phyloP scores from a whole-genome alignment of 1,140 invertebrate genomes.

The Diplogasteroides magnus region DNA sequence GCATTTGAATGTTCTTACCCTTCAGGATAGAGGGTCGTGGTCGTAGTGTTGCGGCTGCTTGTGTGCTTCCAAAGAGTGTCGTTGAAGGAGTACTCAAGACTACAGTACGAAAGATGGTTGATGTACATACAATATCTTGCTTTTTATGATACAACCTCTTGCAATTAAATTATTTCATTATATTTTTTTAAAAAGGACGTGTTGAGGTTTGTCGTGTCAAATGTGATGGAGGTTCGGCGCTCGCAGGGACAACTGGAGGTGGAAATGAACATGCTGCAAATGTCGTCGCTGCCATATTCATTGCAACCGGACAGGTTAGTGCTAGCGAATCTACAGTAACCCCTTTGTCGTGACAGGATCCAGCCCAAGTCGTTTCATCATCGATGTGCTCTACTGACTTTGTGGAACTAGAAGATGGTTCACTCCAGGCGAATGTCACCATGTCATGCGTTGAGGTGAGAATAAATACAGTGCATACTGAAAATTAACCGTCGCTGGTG shows the following conservation, averaged over 20 bases:
- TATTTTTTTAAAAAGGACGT: too few relatives aligned
- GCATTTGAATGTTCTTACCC: too few relatives aligned
- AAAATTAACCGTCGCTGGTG: too few relatives aligned
- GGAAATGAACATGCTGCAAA: conserved; percentile 97
- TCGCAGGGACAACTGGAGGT: conserved; percentile 87
- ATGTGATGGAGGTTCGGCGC: conserved; percentile 86
- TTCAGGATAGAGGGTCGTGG: conserved; percentile 86
- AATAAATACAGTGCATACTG: too few relatives aligned
- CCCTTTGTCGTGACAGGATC: conserved; percentile 66
- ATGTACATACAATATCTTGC: too few relatives aligned
- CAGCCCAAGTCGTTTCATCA: conserved; percentile 90
- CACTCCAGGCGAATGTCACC: conserved; percentile 88
- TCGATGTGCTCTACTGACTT: conserved; percentile 93
- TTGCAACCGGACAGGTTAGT: conserved; percentile 90
- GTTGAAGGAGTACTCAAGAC: conserved; percentile 63
- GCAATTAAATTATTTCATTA: too few relatives aligned
- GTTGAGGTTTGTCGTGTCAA: conserved; percentile 73
- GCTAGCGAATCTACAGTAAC: too few relatives aligned
- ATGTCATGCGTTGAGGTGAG: too few relatives aligned
- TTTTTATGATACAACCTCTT: too few relatives aligned
- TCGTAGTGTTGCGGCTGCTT: conserved; percentile 90
- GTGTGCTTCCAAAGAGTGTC: conserved; percentile 72
- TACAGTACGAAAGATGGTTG: conserved; percentile 28
- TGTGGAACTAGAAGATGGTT: conserved; percentile 76
- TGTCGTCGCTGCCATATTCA: conserved; percentile 93